Base-by-base conservation (phyloP, 2,888 invertebrate genomes). In the Helobdella robusta region DNA sequence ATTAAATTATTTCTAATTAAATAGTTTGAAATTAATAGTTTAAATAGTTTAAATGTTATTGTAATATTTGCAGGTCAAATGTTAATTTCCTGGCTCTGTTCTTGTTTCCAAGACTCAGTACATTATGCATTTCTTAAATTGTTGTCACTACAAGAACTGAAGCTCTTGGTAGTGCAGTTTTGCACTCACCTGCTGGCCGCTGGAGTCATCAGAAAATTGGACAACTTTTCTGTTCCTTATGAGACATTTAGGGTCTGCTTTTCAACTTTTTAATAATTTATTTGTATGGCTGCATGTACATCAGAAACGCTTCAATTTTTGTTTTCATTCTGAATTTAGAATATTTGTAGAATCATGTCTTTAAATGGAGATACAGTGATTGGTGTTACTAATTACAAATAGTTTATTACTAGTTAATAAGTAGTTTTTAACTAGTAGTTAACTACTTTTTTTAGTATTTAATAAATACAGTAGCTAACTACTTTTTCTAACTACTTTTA, bases 161-260 rank as follows among this genome's bases (percentile, higher is more conserved):
- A 64, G 30, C 65, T 72, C 6, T 81, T 93, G 73, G 87, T 86
- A 5, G 83, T 87, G 67, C 90, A 91, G 78, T 88, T 89, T 77
- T 91, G 90, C 78, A 89, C 89, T 1, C 87, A 90, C 80, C 84
- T 93, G 52, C 82, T 92, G 69, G 88, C 88, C 54, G 89, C 90
- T 66, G 91, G 91, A 3, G 89, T 91, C 59, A 81, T 92, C 44
- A 68, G 60, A 30, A 56, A 62, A 15, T 64, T 71, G 23, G 71
- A 71, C 30, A 63, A 50, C 25, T 59, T 46, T 25, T 23, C 25
- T 15, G 25, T 4, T 23, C 60, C 3, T 4, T 2, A 40, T 2
- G 25, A 30, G 1, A 64, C 65, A 5, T 68, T 89, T 80, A 85
- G 86, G 84, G 89, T 89, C 80, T 79, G 40, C 32, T 28, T n/a